These are phyloP conservation scores for Creontiades dilutus DNA, from an alignment of 2,888 invertebrate species.

Conservation along the genomic window DNA sequence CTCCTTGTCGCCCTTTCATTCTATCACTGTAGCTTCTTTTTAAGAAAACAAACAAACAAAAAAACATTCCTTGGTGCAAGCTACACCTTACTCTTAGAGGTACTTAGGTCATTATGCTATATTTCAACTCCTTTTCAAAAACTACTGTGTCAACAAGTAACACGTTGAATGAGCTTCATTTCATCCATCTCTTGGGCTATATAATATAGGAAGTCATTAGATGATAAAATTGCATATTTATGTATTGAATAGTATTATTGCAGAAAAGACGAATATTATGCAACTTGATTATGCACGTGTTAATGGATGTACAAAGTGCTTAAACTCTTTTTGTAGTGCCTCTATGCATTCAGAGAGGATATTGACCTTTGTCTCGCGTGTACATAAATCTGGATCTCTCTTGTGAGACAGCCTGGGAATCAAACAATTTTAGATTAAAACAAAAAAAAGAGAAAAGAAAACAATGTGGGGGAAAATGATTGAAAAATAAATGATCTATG, in stretches of 20 bases:
- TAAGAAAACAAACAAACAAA: too few species aligned
- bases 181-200: slow-evolving; percentile 55
- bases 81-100: not conserved
- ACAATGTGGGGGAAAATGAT: not conserved
- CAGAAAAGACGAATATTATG: slow-evolving; percentile 60
- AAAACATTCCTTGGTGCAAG: slow-evolving; percentile 36
- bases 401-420: slow-evolving; percentile 24
- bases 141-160: not conserved
- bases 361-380: slow-evolving; percentile 20
- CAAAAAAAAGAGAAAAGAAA: not conserved
- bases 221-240: slow-evolving; percentile 59
- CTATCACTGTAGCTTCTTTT: not conserved
- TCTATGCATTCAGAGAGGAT: slow-evolving; percentile 39
- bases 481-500: too few species aligned
- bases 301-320: slow-evolving; percentile 44
- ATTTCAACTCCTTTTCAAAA: not conserved
- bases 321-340: slow-evolving; percentile 40
- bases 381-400: slow-evolving; percentile 20
- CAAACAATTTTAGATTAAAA: not conserved
- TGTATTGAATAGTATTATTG: slow-evolving; percentile 61
- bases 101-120: not conserved
- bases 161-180: not conserved
- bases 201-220: slow-evolving; percentile 66
- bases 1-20: not conserved
- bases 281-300: slow-evolving; percentile 47